Evolutionary conservation across 1,140 invertebrate genomes (phyloP), one percentile per base, ranked within the genome.

Genomic region (Mya arenaria): DNA sequence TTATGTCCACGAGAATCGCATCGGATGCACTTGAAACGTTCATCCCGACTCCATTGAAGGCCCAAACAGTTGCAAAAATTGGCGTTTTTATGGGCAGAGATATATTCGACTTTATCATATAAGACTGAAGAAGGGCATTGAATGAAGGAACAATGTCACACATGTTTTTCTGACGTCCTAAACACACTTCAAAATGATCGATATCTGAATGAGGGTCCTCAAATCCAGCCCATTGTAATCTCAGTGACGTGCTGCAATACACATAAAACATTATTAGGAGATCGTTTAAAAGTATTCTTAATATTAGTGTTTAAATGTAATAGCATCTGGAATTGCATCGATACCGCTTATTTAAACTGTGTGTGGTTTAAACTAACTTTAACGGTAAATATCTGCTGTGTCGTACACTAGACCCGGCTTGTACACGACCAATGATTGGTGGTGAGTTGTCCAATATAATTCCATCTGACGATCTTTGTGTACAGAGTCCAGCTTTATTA

Each of bases 201-300:
- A 84, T 58, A 37, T 28, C 65, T 41, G 83, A 81, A 17, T 84
- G 71, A 10, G 83, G 72, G 34, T 84, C 83, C 37, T 81, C 32
- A 69, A 84, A 84, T 63, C 83, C 83, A 23, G 73, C 56, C 77
- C 83, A 84, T 2, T 36, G 32, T 1, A 69, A 44, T 1, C 41
- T 25, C 23, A 75, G n/a, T 17, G n/a, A 30, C 15, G 82, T 32
- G n/a, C 82, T 83, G 60, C 25, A 73, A 74, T 39, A 25, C n/a
- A 39, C 19, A 56, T n/a, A n/a, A n/a, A n/a, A n/a, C n/a, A n/a
- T n/a, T n/a, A n/a, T n/a, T n/a, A n/a, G n/a, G n/a, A n/a, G n/a
- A n/a, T n/a, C n/a, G 19, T 44, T 52, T 1, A 10, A n/a, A 23
- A 4, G 1, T 23, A 52, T 52, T 10, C 2, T 4, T 52, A 52